Evolutionary conservation across 2,113 vertebrate species (phyloP).

Genomic region (Catharus minimus): DNA sequence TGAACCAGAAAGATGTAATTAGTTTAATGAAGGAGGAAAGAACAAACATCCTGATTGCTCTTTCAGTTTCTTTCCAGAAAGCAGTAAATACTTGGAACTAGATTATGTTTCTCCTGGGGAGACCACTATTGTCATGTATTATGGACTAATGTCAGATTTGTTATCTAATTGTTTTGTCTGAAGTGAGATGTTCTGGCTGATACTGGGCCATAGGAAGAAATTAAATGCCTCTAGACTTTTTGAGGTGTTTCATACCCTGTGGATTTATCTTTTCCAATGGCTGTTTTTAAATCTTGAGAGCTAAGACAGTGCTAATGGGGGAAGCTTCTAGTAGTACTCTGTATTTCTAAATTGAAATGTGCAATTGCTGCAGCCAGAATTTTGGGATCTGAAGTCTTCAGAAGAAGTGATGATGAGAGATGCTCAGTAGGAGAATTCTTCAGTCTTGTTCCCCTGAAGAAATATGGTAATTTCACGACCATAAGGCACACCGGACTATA

Average conservation of each 20-base stretch:
- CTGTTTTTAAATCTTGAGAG: background rate
- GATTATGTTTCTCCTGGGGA: background rate
- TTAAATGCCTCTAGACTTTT: background rate
- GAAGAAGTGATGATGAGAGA: background rate
- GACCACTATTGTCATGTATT: background rate
- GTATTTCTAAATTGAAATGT: background rate
- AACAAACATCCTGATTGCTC: background rate
- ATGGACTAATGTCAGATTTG: background rate
- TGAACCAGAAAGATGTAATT: background rate
- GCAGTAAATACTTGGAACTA: background rate
- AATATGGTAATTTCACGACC: no score
- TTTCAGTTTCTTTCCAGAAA: slow-evolving; percentile 2
- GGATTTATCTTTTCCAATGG: background rate
- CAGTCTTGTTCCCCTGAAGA: background rate
- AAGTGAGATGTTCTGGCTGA: background rate
- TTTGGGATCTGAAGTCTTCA: background rate
- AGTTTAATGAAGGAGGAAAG: slow-evolving; percentile 4
- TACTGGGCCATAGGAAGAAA: background rate
- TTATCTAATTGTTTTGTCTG: background rate
- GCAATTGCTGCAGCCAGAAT: background rate
- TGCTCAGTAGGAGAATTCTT: background rate
- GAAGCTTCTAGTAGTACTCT: background rate
- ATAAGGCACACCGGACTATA: no score
- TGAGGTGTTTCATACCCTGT: background rate
- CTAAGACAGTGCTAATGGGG: background rate